phyloP scores from a whole-genome alignment of 1,140 invertebrate species.

The Lerema accius region DNA sequence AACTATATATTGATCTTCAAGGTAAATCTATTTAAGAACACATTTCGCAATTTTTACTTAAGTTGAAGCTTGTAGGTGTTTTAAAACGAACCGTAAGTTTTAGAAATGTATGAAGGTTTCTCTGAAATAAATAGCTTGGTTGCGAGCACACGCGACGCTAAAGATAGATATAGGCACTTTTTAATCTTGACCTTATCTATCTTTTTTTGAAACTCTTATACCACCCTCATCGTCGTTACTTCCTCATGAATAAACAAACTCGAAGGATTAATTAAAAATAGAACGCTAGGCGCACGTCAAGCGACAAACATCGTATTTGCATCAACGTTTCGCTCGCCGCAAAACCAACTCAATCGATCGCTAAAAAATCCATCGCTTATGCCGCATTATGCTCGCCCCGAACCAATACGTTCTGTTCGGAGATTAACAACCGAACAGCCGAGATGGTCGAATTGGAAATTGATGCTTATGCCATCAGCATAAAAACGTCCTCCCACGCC shows the following conservation, averaged over 20 bases:
- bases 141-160: too few species aligned
- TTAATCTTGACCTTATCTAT: too few species aligned
- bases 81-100: too few species aligned
- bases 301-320: conserved; percentile 66
- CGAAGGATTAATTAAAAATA: not conserved
- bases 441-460: conserved; percentile 41
- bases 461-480: conserved; percentile 46
- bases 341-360: conserved; percentile 77
- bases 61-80: too few species aligned
- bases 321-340: conserved; percentile 61
- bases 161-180: not conserved
- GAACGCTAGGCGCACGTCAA: conserved; percentile 1
- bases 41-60: too few species aligned
- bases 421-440: conserved; percentile 47
- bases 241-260: not conserved
- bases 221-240: not conserved
- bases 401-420: conserved; percentile 55
- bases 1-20: not conserved
- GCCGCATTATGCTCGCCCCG: conserved; percentile 62
- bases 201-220: not conserved
- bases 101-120: too few species aligned
- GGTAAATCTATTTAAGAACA: not conserved
- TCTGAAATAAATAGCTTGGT: too few species aligned
- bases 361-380: conserved; percentile 67
- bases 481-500: conserved; percentile 44